Percentiles rank a stretch among this genome's conserved stretches.
These are phyloP conservation scores for Pemphredon lugubris DNA, from an alignment of 2,888 invertebrate genomes.

Conservation along the genomic window DNA sequence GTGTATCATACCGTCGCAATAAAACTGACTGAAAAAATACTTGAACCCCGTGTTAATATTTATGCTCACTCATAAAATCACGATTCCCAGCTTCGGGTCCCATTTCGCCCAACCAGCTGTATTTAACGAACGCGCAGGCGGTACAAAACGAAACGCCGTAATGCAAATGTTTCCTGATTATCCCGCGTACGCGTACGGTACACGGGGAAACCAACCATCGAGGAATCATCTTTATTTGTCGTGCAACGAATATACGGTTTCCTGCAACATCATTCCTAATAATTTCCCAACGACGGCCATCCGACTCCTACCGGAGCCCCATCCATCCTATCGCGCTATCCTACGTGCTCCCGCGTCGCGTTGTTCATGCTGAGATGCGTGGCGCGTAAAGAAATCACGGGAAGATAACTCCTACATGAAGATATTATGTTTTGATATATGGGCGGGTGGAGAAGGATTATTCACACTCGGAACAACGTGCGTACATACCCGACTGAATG, in stretches of 20 bases:
- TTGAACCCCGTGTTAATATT: too few species aligned
- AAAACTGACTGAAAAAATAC: too few species aligned
- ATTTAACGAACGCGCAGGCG: too few species aligned
- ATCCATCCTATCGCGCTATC: slow-evolving; percentile 20
- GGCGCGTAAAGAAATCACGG: slow-evolving; percentile 41
- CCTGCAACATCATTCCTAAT: slow-evolving; percentile 34
- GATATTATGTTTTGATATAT: slow-evolving; percentile 56
- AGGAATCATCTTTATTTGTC: slow-evolving; percentile 29
- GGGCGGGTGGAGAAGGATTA: slow-evolving; percentile 43
- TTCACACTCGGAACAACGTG: slow-evolving; percentile 23
- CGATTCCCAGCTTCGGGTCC: too few species aligned
- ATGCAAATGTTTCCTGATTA: too few species aligned
- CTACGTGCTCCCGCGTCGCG: slow-evolving; percentile 32
- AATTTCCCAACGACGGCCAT: slow-evolving; percentile 31
- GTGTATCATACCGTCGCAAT: too few species aligned
- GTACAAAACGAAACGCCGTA: too few species aligned
- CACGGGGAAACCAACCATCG: too few species aligned
- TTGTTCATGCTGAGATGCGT: slow-evolving; percentile 4
- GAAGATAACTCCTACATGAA: slow-evolving; percentile 51
- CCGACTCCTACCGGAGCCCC: slow-evolving; percentile 13
- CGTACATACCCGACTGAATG: slow-evolving; percentile 24
- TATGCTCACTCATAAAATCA: too few species aligned
- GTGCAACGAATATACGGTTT: not conserved
- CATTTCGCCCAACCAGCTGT: too few species aligned
- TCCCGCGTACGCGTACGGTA: too few species aligned